Percentiles rank a stretch among this genome's conserved stretches.
These are phyloP conservation scores for Equus przewalskii DNA, from an alignment of 2,113 vertebrate species.

Conservation along the genomic window DNA sequence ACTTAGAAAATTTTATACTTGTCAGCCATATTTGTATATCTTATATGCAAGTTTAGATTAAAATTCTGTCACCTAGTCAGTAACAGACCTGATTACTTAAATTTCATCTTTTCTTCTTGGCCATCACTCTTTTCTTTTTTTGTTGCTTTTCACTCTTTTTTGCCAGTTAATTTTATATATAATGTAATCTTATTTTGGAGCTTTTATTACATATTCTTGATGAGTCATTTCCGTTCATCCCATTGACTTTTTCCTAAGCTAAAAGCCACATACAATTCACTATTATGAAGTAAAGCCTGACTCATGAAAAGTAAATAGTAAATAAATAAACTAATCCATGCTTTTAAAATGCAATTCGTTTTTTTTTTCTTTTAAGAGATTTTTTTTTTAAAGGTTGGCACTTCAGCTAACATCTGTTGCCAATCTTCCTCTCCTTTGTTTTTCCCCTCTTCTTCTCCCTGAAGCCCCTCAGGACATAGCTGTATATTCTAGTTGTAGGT, in stretches of 20 bases:
- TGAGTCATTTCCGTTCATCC: too few species aligned
- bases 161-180: conserved; percentile 42
- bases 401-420: too few species aligned
- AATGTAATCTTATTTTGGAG: conserved; percentile 11
- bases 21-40: neutral
- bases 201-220: conserved; percentile 20
- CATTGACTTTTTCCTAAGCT: too few species aligned
- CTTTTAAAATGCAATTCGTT: neutral
- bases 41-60: conserved; percentile 16
- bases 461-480: too few species aligned
- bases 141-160: conserved; percentile 62
- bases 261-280: neutral
- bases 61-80: conserved; percentile 45
- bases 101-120: neutral
- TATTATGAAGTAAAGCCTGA: neutral
- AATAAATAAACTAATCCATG: neutral
- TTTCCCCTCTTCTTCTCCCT: too few species aligned
- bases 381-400: too few species aligned
- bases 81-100: conserved; percentile 17
- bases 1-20: neutral
- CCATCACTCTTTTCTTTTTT: neutral
- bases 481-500: too few species aligned
- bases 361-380: too few species aligned
- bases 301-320: neutral
- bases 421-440: too few species aligned